phyloP scores from a whole-genome alignment of 2,888 invertebrate genomes.

The Strigamia maritima region DNA sequence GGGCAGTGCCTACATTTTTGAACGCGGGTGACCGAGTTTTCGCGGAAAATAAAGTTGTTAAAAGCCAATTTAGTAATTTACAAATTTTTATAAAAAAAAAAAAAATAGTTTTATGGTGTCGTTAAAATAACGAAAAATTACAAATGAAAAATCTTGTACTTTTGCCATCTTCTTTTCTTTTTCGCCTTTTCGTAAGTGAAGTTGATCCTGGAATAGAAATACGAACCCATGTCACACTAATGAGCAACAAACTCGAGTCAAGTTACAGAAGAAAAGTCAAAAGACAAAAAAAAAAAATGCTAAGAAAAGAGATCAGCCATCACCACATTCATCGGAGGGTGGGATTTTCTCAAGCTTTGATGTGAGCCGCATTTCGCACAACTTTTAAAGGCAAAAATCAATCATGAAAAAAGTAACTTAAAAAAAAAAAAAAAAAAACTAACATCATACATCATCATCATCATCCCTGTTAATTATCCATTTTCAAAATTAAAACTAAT shows the following conservation, averaged over 20 bases:
- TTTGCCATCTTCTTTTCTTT: not conserved
- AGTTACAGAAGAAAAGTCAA: not conserved
- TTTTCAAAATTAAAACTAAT: not conserved
- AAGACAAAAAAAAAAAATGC: not conserved
- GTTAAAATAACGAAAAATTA: no score
- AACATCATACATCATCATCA: no score
- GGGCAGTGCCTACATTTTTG: no score
- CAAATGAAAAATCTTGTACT: not conserved
- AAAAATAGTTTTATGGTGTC: no score
- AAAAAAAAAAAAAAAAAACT: constrained; percentile 5
- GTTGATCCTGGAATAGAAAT: not conserved
- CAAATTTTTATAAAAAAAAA: no score
- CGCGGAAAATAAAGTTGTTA: no score
- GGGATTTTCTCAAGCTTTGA: constrained; percentile 20
- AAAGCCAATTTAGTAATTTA: no score
- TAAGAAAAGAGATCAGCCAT: constrained; percentile 13
- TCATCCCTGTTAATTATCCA: not conserved
- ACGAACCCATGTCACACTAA: constrained; percentile 21
- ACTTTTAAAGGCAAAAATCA: not conserved
- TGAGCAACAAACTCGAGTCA: not conserved
- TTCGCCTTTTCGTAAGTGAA: not conserved
- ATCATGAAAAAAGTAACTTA: not conserved
- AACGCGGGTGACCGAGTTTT: no score
- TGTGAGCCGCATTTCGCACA: not conserved
- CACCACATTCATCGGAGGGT: not conserved